Conservation (phyloP, 1,140 invertebrate species). For the Anoplolepis gracilipes region DNA sequence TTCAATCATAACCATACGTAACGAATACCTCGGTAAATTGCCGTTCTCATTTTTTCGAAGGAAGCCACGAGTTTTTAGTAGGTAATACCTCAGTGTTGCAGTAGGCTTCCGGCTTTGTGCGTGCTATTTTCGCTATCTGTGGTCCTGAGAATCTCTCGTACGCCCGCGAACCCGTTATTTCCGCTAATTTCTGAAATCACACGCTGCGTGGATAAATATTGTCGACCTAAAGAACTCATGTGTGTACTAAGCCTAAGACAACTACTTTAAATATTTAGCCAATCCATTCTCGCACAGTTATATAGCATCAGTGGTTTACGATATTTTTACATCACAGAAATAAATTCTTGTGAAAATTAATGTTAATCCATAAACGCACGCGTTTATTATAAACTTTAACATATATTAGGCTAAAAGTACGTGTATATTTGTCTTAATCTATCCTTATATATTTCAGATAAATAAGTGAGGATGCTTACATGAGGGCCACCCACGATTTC, state of each 20-base stretch:
- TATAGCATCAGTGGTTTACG: neutral
- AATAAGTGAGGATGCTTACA: conserved; percentile 82
- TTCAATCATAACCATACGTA: conserved; percentile 51
- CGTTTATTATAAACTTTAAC: conserved; percentile 8
- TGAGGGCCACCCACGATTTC: conserved; percentile 92
- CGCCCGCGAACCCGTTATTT: conserved; percentile 96
- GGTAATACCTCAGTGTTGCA: conserved; percentile 91
- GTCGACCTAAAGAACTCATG: neutral
- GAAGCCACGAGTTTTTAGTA: conserved; percentile 66
- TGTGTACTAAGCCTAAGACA: neutral
- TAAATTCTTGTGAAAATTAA: neutral
- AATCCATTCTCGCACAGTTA: neutral
- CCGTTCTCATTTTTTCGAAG: conserved; percentile 64
- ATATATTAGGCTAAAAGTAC: neutral
- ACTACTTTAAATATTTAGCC: conserved; percentile 40
- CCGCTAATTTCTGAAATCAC: conserved; percentile 90
- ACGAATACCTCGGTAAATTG: conserved; percentile 69
- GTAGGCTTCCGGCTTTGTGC: conserved; percentile 91
- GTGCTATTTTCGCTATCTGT: conserved; percentile 96
- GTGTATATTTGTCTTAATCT: neutral
- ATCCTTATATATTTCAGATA: neutral
- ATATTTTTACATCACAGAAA: conserved; percentile 7
- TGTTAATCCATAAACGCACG: conserved; percentile 1
- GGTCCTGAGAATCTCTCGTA: conserved; percentile 97
- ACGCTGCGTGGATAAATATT: neutral